Evolutionary conservation across 2,113 vertebrate genomes (phyloP).

Genomic region (Anolis carolinensis): DNA sequence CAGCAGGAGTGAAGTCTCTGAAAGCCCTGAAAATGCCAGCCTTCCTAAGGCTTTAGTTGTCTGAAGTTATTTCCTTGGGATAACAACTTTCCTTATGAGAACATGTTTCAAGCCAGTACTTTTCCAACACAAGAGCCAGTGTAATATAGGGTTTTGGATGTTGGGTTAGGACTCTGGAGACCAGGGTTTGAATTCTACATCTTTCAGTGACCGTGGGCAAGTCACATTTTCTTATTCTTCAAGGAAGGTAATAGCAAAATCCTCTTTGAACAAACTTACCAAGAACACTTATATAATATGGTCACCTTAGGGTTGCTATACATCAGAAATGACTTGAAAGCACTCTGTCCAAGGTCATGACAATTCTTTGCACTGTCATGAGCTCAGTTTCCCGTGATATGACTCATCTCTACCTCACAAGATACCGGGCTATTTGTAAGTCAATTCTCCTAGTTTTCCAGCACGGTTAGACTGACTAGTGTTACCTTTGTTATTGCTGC

Average conservation of each 20-base stretch:
- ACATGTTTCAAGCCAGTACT: not conserved
- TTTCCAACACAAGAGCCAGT: not conserved
- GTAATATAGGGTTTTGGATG: too few relatives aligned
- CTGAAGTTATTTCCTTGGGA: not conserved
- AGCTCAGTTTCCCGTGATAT: not conserved
- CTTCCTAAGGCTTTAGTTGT: not conserved
- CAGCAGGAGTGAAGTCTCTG: not conserved
- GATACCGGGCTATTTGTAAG: not conserved
- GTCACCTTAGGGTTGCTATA: too few relatives aligned
- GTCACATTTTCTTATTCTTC: too few relatives aligned
- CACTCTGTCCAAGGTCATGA: not conserved
- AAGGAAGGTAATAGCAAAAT: too few relatives aligned
- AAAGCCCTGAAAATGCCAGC: not conserved
- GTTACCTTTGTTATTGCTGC: not conserved
- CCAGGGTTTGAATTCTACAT: too few relatives aligned
- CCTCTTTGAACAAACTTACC: too few relatives aligned
- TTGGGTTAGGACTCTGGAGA: too few relatives aligned
- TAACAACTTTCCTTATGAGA: not conserved
- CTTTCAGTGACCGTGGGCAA: too few relatives aligned
- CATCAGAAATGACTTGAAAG: not conserved
- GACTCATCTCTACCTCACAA: not conserved
- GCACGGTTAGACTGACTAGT: not conserved
- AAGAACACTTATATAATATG: too few relatives aligned
- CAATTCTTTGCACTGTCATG: not conserved
- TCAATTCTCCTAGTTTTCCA: not conserved